Evolutionary conservation across 2,888 invertebrate genomes (phyloP).

Genomic region (Heliconius erato): DNA sequence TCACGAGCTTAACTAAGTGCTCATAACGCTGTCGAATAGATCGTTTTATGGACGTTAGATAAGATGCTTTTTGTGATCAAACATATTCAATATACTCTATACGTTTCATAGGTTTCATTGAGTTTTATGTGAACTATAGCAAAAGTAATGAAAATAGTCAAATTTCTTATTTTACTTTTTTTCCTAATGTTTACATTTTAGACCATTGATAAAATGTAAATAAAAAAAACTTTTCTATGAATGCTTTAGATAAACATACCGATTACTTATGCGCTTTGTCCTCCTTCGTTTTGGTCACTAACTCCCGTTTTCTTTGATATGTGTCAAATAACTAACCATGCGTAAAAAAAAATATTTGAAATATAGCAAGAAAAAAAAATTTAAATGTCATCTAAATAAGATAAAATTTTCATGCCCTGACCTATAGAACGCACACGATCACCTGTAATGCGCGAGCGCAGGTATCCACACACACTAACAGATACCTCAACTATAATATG

Average conservation of each 20-base stretch:
- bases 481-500: conserved; percentile 32
- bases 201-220: too few relatives aligned
- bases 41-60: conserved; percentile 1
- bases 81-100: background rate
- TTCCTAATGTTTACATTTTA: background rate
- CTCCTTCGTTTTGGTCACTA: too few relatives aligned
- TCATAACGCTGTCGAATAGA: conserved; percentile 4
- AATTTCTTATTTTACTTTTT: background rate
- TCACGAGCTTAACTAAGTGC: conserved; percentile 2
- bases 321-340: background rate
- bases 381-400: background rate
- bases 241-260: too few relatives aligned
- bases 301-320: too few relatives aligned
- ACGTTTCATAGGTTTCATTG: too few relatives aligned
- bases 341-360: background rate
- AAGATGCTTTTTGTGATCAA: conserved; percentile 13
- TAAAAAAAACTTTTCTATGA: too few relatives aligned
- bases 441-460: conserved; percentile 62
- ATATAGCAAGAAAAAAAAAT: background rate
- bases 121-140: too few relatives aligned
- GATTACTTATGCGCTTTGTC: too few relatives aligned
- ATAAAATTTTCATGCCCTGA: conserved; percentile 33
- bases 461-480: conserved; percentile 53
- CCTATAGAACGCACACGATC: conserved; percentile 54
- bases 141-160: too few relatives aligned